phyloP scores from a whole-genome alignment of 2,113 vertebrate genomes.

The Sphyrna mokarran region DNA sequence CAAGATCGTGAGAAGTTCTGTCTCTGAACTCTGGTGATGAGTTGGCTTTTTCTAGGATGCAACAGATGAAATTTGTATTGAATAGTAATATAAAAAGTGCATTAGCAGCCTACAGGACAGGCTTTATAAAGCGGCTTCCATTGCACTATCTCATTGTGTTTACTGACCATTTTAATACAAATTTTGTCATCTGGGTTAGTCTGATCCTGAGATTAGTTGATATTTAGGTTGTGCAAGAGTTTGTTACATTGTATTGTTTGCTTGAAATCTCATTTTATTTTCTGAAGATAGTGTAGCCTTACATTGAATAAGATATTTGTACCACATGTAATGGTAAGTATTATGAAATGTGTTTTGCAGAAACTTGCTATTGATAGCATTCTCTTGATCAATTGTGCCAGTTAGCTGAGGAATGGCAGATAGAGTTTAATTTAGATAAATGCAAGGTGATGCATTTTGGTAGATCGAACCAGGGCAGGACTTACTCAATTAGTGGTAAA shows the following conservation, averaged over 20 bases:
- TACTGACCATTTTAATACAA: not conserved
- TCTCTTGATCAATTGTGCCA: not conserved
- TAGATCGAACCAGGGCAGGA: too few relatives aligned
- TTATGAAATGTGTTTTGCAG: not conserved
- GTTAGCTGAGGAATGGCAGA: too few relatives aligned
- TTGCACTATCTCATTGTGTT: not conserved
- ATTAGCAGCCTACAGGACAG: not conserved
- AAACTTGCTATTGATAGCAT: not conserved
- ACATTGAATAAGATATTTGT: not conserved
- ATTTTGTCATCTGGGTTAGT: not conserved
- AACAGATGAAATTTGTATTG: not conserved
- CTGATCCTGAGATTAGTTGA: not conserved
- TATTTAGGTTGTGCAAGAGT: not conserved
- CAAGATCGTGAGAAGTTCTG: not conserved
- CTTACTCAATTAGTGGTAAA: too few relatives aligned
- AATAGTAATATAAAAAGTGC: not conserved
- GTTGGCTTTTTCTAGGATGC: not conserved
- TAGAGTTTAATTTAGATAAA: too few relatives aligned
- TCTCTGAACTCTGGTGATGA: not conserved
- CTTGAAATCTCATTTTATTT: not conserved
- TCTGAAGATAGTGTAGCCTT: not conserved
- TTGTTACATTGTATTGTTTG: not conserved
- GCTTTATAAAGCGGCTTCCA: not conserved
- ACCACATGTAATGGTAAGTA: not conserved
- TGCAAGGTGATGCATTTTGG: too few relatives aligned